Evolutionary conservation across 2,888 invertebrate species (phyloP).

Genomic region (Stomorhina lunata): DNA sequence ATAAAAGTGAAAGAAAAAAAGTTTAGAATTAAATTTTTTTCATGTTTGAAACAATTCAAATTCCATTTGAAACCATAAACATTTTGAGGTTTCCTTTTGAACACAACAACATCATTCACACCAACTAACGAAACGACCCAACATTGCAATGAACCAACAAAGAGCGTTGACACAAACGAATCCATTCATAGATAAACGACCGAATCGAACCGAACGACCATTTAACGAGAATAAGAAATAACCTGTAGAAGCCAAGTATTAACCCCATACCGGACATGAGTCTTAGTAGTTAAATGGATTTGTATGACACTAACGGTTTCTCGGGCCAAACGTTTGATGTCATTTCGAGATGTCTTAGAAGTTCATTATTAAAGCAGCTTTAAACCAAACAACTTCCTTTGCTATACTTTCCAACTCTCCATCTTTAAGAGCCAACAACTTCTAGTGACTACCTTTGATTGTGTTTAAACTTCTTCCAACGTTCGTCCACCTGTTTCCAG

Average conservation of each 20-base stretch:
- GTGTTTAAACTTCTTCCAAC: neutral
- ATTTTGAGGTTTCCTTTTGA: slow-evolving; percentile 56
- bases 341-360: neutral
- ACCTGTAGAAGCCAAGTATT: slow-evolving; percentile 38
- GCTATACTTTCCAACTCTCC: neutral
- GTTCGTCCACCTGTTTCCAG: neutral
- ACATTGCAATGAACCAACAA: neutral
- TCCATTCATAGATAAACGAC: slow-evolving; percentile 6
- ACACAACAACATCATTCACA: too few species aligned
- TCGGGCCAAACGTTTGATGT: slow-evolving; percentile 21
- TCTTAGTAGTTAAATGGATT: slow-evolving; percentile 39
- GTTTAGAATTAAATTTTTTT: slow-evolving; percentile 47
- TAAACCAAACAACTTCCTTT: neutral
- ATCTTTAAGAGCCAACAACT: neutral
- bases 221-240: slow-evolving; percentile 2
- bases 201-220: neutral
- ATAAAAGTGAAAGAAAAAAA: neutral
- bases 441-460: slow-evolving; percentile 1
- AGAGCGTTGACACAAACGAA: slow-evolving; percentile 53
- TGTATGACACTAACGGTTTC: neutral
- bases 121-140: too few species aligned
- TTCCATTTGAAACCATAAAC: slow-evolving; percentile 56
- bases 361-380: slow-evolving; percentile 37
- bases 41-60: slow-evolving; percentile 45
- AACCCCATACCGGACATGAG: slow-evolving; percentile 52